Conservation (phyloP, 1,140 invertebrate genomes). For the Ylistrum balloti region DNA sequence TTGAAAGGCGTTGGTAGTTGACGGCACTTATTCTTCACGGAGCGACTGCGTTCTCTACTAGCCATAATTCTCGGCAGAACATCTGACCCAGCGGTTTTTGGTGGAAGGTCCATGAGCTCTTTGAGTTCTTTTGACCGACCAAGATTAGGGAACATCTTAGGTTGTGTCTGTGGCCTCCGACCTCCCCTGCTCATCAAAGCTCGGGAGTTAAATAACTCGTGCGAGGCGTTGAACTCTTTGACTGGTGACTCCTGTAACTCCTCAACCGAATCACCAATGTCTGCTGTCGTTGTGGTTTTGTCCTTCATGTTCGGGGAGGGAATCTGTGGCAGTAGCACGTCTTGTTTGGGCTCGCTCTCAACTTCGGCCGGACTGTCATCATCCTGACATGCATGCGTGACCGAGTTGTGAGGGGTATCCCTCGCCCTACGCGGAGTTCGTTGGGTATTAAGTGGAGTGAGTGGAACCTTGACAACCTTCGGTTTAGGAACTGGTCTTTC, state of each 20-base stretch:
- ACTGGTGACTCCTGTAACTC: background rate
- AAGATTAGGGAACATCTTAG: conserved; percentile 1
- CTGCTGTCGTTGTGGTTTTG: background rate
- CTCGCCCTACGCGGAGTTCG: background rate
- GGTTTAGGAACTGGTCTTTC: background rate
- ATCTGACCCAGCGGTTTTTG: background rate
- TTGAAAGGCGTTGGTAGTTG: background rate
- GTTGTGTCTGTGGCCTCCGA: background rate
- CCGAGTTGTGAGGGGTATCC: background rate
- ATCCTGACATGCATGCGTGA: background rate
- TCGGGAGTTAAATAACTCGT: background rate
- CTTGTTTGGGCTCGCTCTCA: background rate
- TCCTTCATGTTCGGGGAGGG: background rate
- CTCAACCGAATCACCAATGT: background rate
- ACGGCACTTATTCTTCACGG: background rate
- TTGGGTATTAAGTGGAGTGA: background rate
- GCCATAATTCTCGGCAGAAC: conserved; percentile 7
- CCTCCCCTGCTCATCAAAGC: background rate
- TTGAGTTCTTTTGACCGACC: background rate
- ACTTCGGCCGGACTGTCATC: background rate
- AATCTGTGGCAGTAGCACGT: background rate
- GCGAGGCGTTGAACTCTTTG: background rate
- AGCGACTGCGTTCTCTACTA: background rate
- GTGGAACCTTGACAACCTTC: background rate
- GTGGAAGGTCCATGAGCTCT: background rate